These are phyloP conservation scores for Chrysopilus asiliformis DNA, from an alignment of 2,888 invertebrate species.

Conservation along the genomic window DNA sequence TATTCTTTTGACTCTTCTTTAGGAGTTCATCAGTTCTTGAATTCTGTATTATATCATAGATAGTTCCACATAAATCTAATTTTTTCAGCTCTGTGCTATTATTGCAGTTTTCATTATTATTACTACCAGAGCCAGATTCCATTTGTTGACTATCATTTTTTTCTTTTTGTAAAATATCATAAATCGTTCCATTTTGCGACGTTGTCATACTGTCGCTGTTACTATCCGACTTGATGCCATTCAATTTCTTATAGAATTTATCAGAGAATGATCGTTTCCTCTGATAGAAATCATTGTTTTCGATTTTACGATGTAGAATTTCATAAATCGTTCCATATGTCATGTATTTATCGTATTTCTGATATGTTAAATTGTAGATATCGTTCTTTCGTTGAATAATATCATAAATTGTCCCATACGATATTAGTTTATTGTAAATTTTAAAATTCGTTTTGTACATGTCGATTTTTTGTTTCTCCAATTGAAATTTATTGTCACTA, in stretches of 20 bases:
- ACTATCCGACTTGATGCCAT: too few species aligned
- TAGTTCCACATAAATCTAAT: slow-evolving; percentile 30
- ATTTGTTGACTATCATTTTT: slow-evolving; percentile 6
- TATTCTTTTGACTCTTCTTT: slow-evolving; percentile 13
- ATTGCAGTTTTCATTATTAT: slow-evolving; percentile 10
- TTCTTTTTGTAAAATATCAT: slow-evolving; percentile 33
- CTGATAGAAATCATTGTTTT: slow-evolving; percentile 25
- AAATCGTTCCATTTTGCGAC: slow-evolving; percentile 29
- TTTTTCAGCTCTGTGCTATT: slow-evolving; percentile 8
- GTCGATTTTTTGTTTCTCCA: slow-evolving; percentile 11
- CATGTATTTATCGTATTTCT: slow-evolving; percentile 37
- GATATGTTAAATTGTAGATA: slow-evolving; percentile 29
- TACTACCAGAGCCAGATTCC: neutral
- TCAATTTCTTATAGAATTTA: slow-evolving; percentile 16
- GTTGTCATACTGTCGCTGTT: slow-evolving; percentile 8
- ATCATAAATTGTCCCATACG: slow-evolving; percentile 36
- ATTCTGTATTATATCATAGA: slow-evolving; percentile 34
- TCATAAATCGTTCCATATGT: slow-evolving; percentile 37
- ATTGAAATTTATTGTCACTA: too few species aligned
- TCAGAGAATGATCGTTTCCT: slow-evolving; percentile 33
- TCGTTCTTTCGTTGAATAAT: slow-evolving; percentile 36
- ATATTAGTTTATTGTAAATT: slow-evolving; percentile 33
- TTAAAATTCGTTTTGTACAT: slow-evolving; percentile 31
- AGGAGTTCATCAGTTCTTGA: slow-evolving; percentile 19
- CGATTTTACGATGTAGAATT: slow-evolving; percentile 31